Evolutionary conservation across 1,140 invertebrate genomes (phyloP), one percentile per base, ranked within the genome.

Genomic region (Mya arenaria): DNA sequence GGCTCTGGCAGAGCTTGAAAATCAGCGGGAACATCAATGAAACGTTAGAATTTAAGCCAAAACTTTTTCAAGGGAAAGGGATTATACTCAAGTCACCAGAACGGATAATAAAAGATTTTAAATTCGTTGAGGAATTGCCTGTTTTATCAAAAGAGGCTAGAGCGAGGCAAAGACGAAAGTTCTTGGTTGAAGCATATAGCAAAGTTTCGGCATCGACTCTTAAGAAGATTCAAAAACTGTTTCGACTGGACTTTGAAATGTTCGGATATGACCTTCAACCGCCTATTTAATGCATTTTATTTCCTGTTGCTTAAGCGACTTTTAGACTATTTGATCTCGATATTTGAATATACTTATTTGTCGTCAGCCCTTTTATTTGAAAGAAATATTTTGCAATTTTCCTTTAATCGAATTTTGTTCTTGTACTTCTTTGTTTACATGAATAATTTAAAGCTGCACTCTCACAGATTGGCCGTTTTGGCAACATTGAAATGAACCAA

Each of bases 1-100:
- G 63, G 5, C 17, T 78, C 8, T 78, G 75, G 75, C 30, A 78
- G 10, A 44, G 32, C 56, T 39, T 68, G 41, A 78, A 78, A 60
- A 23, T 66, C n/a, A 17, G 52, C 17, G 75, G 75, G 28, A 68
- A 28, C 23, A 68, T 78, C 1, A 63, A 78, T 25, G 48, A 58
- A 25, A 56, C 37, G 28, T 58, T 78, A 23, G 23, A 52, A 56
- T 68, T 68, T 23, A 37, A 37, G 19, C 39, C 58, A 13, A 39
- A 65, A 8, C n/a, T 66, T 15, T 78, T 78, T 32, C 25, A 62
- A 23, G 36, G 23, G 37, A 0, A 23, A 0, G 63, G 75, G 13
- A 28, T 63, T 10, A 23, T 34, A 13, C 8, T 55, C 1, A 30
- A 60, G 48, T 32, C 4, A 4, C 37, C 75, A 23, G 44, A 68